These are phyloP conservation scores for Epinephelus malabaricus DNA, from an alignment of 2,797 vertebrate genomes.

Conservation along the genomic window DNA sequence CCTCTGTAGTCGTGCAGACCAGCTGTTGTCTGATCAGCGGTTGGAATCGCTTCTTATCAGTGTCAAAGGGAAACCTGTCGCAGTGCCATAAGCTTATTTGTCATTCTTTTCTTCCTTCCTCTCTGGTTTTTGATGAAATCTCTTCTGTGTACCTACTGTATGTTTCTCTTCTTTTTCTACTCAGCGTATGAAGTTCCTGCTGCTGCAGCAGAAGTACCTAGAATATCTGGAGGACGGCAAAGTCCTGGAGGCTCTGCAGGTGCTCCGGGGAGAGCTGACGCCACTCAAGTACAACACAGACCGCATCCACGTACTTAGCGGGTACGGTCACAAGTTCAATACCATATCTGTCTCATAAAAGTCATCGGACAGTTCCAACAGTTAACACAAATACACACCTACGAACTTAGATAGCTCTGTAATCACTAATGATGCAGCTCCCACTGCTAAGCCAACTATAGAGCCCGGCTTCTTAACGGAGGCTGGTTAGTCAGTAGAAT, in stretches of 20 bases:
- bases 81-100: background rate
- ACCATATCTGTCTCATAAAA: conserved; percentile 19
- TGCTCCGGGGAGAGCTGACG: conserved; percentile 96
- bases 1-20: background rate
- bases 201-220: conserved; percentile 99
- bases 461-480: background rate
- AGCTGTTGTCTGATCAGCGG: conserved; percentile 3
- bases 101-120: conserved; percentile 2
- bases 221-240: conserved; percentile 99
- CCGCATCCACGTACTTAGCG: conserved; percentile 98
- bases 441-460: background rate
- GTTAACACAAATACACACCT: conserved; percentile 16
- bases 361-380: background rate
- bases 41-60: conserved; percentile 13
- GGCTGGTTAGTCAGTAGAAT: background rate
- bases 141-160: background rate
- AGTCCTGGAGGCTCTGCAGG: conserved; percentile 98
- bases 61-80: conserved; percentile 5
- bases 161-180: conserved; percentile 15
- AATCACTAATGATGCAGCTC: conserved; percentile 4
- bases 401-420: conserved; percentile 23
- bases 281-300: conserved; percentile 99
- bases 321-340: conserved; percentile 84
- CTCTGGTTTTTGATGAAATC: background rate
- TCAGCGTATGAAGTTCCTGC: conserved; percentile 99